Evolutionary conservation across 2,888 invertebrate species (phyloP), one percentile per base, ranked within the genome.

Genomic region (Trimorus sp.): DNA sequence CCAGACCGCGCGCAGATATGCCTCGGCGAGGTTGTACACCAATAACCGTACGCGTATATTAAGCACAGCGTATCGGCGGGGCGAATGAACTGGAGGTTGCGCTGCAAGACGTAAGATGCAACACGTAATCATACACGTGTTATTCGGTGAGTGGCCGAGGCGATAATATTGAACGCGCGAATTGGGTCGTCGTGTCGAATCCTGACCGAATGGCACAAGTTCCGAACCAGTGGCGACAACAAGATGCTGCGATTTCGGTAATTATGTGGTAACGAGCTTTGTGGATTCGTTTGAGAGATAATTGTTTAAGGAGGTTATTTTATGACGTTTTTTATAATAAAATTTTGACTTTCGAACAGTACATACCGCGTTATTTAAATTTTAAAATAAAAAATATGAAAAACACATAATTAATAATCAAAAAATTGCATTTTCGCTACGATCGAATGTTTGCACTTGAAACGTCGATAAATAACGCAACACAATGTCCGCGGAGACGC

Each of bases 61-160:
- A 75, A 75, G 71, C 70, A 56, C 79, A 26, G 48, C 63, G 59
- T 75, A 80, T 80, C 70, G 59, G 54, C 70, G 80, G 66, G 80
- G 80, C 80, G 80, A 80, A 80, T 80, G 80, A 80, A 80, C 80
- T 76, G 71, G 51, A 80, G 75, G 80, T 76, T 76, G 75, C 79
- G 60, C 70, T 70, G 75, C 80, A 76, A 80, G 71, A 75, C 76
- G 53, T 69, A 76, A 76, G 75, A 80, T 26, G 26, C 26, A 26
- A 26, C 2, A 26, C 75, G 42, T 80, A 80, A 79, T 80, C 75
- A 70, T 62, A 79, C 79, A 66, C 75, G 70, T 70, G 70, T 75
- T 80, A 26, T 26, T 26, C 26, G 26, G 62, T 59, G 48, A 79
- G 42, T 54, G 75, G 60, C n/a, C 59, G 45, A 9, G 49, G 56